phyloP scores from a whole-genome alignment of 37 sponge, comb jelly and placozoan species.

The Mnemiopsis leidyi region DNA sequence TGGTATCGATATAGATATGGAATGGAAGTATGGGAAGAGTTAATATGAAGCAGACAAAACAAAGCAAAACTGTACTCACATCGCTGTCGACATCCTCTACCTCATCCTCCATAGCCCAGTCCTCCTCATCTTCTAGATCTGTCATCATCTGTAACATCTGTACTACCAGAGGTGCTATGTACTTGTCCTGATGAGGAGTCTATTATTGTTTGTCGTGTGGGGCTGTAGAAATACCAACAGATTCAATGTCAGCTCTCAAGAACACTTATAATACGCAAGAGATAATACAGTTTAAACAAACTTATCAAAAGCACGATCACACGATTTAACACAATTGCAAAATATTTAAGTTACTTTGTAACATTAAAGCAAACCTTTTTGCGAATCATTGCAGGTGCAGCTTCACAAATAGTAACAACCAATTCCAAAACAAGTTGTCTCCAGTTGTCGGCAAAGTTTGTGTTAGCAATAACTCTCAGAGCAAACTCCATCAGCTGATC shows the following conservation, averaged over 20 bases:
- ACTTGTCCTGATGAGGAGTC: conserved; percentile 7
- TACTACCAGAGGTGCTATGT: conserved; percentile 67
- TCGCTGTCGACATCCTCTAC: conserved; percentile 82
- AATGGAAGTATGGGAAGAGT: too few relatives aligned
- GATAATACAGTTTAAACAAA: too few relatives aligned
- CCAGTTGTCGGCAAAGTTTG: conserved; percentile 75
- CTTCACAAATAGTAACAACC: conserved; percentile 86
- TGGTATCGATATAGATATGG: too few relatives aligned
- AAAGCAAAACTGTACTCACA: conserved; percentile 67
- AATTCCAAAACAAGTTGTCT: conserved; percentile 89
- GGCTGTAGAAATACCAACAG: too few relatives aligned
- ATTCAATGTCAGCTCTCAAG: too few relatives aligned
- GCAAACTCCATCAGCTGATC: conserved; percentile 73
- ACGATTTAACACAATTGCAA: too few relatives aligned
- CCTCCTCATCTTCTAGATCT: conserved; percentile 65
- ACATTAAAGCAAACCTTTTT: conserved; percentile 71
- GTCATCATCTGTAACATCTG: conserved; percentile 83
- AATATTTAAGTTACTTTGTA: too few relatives aligned
- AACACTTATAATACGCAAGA: too few relatives aligned
- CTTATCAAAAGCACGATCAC: too few relatives aligned
- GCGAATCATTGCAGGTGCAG: conserved; percentile 88
- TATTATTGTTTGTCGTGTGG: too few relatives aligned
- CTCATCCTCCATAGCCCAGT: conserved; percentile 77
- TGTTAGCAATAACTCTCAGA: conserved; percentile 72
- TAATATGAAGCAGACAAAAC: too few relatives aligned